A percentile compares a stretch with the other conserved stretches of the same genome.
Conservation (phyloP, 2,797 vertebrate genomes). For the Danionella dracula region DNA sequence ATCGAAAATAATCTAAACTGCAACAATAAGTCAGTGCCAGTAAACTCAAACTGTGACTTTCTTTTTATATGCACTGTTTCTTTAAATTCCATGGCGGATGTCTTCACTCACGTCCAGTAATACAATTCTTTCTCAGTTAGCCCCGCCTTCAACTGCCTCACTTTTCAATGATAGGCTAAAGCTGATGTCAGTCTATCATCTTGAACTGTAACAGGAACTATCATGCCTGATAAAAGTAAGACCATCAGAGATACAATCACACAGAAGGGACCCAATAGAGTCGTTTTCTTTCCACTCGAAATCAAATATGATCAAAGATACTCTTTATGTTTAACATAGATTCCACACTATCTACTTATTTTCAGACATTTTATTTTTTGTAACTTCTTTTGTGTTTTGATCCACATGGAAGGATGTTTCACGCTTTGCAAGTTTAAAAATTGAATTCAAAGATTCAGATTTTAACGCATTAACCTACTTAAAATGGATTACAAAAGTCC, state of each 20-base stretch:
- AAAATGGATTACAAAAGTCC: constrained; percentile 45
- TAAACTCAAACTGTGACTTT: too few species aligned
- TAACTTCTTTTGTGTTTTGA: not conserved
- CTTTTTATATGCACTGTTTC: not conserved
- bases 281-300: too few species aligned
- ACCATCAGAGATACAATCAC: too few species aligned
- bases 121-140: not conserved
- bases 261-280: too few species aligned
- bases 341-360: too few species aligned
- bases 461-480: too few species aligned
- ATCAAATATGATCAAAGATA: not conserved
- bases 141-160: not conserved
- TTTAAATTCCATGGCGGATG: not conserved
- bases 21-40: too few species aligned
- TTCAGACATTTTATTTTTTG: too few species aligned
- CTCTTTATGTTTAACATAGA: not conserved
- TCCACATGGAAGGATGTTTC: not conserved
- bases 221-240: constrained; percentile 15
- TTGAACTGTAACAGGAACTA: not conserved
- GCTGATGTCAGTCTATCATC: not conserved
- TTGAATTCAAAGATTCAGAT: too few species aligned
- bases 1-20: too few species aligned
- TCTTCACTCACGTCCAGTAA: constrained; percentile 24
- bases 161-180: constrained; percentile 7
- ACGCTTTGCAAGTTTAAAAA: not conserved